Base-by-base conservation (phyloP, 1,140 invertebrate species). In the Drosophila mojavensis region DNA sequence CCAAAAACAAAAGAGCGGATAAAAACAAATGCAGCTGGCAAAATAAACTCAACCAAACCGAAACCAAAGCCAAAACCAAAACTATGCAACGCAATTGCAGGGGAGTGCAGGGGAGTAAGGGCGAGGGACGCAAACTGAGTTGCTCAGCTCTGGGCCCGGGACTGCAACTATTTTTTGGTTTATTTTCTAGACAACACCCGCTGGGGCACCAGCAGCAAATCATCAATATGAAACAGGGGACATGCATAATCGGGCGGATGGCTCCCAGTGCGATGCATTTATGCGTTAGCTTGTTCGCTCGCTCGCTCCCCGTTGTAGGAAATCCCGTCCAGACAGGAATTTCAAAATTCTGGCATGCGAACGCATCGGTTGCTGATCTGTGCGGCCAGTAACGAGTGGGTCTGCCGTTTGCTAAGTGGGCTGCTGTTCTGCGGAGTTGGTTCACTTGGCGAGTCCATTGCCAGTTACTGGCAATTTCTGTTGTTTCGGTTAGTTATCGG, bases 271-370 rank as follows among this genome's bases (percentile, higher is more conserved):
- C 72, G 61, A 69, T 84, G 81, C 81, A 84, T 83, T 79, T 83
- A 83, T 83, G 81, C 77, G 68, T 79, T 76, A 24, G 39, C 47
- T 62, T 13, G 45, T 17, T 62, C 43, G 13, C 13, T 76, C 36
- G 39, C 47, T 62, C 20, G 45, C 28, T 62, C 43, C 17, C 13
- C 30, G 39, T 43, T 60, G 45, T 79, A 83, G 81, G 81, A 84
- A 84, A 84, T 84, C 81, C 81, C 81, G 81, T 84, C 81, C 81
- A 84, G 81, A 84, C 81, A 84, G 81, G 81, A 83, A 84, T 84
- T 84, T 73, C 54, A 63, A 66, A 84, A 81, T 77, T 69, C 76
- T 64, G 60, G 68, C 60, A 55, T 63, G 53, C 68, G 43, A 83
- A 66, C 51, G 54, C 50, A 13, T 24, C 47, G 59, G 48, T 24